Conservation (phyloP, 2,113 vertebrate species). For the Peromyscus californicus region DNA sequence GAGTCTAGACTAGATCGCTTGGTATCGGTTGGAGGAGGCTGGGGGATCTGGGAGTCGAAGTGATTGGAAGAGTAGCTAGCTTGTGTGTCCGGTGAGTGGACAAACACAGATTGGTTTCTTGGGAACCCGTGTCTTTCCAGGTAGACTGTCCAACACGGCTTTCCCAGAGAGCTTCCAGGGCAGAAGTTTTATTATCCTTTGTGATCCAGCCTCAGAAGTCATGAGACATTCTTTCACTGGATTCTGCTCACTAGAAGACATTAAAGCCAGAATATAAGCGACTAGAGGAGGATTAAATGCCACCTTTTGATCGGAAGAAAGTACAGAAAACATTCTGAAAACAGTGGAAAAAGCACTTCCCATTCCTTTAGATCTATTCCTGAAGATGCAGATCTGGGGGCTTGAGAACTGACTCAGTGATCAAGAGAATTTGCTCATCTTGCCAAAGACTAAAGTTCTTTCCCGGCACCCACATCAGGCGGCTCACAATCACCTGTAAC, state of each 20-base stretch:
- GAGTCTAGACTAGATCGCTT: neutral
- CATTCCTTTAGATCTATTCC: neutral
- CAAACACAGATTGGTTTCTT: neutral
- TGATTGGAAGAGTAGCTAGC: neutral
- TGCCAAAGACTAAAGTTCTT: neutral
- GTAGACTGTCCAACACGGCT: neutral
- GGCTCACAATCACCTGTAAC: neutral
- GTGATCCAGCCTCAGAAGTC: neutral
- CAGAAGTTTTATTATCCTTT: neutral
- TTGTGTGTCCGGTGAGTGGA: neutral
- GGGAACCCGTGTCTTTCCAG: accelerated
- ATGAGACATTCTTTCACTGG: neutral
- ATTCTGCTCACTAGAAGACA: neutral
- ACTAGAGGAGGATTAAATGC: neutral
- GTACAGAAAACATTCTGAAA: neutral
- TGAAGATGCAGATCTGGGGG: neutral
- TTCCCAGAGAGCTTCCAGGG: neutral
- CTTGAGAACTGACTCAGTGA: neutral
- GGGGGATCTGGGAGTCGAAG: neutral
- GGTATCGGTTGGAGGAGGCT: neutral
- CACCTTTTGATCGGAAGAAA: neutral
- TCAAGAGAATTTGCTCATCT: neutral
- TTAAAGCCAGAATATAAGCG: neutral
- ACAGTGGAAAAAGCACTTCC: neutral
- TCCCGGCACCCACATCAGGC: neutral